These are phyloP conservation scores for Bucco capensis DNA, from an alignment of 2,113 vertebrate genomes.

Conservation along the genomic window DNA sequence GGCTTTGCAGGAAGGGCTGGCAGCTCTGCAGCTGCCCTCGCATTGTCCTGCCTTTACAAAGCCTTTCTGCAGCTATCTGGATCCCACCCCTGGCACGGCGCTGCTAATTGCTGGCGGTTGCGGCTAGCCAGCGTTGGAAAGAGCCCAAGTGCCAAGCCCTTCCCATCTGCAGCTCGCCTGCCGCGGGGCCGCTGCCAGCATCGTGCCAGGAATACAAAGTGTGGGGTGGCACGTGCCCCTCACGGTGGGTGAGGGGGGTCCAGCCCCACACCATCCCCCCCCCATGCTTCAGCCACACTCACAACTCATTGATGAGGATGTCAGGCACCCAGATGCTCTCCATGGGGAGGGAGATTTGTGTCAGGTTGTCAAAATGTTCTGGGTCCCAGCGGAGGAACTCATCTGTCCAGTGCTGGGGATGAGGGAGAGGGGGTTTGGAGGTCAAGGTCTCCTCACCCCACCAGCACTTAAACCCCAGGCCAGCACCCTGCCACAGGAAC, in stretches of 20 bases:
- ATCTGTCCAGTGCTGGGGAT: constrained; percentile 86
- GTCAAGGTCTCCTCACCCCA: rapidly evolving
- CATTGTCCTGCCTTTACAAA: constrained; percentile 62
- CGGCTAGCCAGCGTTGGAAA: constrained; percentile 56
- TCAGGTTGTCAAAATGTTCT: constrained; percentile 85
- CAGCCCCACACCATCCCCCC: neutral
- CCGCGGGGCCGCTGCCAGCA: neutral
- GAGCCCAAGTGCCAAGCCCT: constrained; percentile 22
- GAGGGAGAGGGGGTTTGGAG: neutral
- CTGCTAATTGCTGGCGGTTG: constrained; percentile 19
- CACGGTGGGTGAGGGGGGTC: rapidly evolving
- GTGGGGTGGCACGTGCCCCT: neutral
- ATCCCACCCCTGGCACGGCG: constrained; percentile 27
- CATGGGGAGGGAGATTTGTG: constrained; percentile 84
- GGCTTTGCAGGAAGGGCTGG: neutral
- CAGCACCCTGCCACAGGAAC: neutral
- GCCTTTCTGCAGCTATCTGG: constrained; percentile 41
- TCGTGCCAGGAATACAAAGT: constrained; percentile 5
- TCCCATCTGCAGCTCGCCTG: constrained; percentile 59
- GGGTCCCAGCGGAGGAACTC: constrained; percentile 95
- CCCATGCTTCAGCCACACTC: constrained; percentile 51
- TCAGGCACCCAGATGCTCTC: constrained; percentile 94
- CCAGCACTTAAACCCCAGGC: neutral
- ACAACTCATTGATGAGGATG: constrained; percentile 99
- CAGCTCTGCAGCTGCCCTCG: constrained; percentile 55